These are phyloP conservation scores for Megamerina dolium DNA, from an alignment of 2,888 invertebrate species.

Conservation along the genomic window DNA sequence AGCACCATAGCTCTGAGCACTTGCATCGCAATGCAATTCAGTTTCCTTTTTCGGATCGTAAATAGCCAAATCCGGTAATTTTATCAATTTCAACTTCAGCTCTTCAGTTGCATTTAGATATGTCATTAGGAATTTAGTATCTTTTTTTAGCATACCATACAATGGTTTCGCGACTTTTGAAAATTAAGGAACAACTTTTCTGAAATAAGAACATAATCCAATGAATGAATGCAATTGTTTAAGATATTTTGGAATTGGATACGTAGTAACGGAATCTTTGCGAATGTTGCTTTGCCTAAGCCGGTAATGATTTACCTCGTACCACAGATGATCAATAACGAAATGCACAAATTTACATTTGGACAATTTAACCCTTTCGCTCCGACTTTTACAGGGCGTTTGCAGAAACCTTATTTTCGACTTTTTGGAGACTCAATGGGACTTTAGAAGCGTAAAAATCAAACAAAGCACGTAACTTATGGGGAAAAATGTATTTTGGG, in stretches of 20 bases:
- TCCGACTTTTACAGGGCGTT: too few species aligned
- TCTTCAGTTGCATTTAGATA: slow-evolving; percentile 5
- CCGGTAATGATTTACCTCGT: slow-evolving; percentile 8
- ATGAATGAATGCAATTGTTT: too few species aligned
- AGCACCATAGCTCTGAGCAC: slow-evolving; percentile 26
- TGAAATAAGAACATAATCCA: too few species aligned
- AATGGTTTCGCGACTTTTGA: background rate
- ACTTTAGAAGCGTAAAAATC: too few species aligned
- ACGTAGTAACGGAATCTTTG: slow-evolving; percentile 4
- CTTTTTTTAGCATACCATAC: slow-evolving; percentile 2
- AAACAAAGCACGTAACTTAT: too few species aligned
- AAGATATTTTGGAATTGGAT: slow-evolving; percentile 9
- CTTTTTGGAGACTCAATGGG: too few species aligned
- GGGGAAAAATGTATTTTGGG: too few species aligned
- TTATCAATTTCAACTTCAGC: slow-evolving; percentile 8
- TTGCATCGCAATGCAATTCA: too few species aligned
- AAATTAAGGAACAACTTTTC: background rate
- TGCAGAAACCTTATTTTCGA: too few species aligned
- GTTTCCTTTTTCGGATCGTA: slow-evolving; percentile 26
- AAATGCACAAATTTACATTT: slow-evolving; percentile 15
- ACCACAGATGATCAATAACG: slow-evolving; percentile 13
- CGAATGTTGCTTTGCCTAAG: slow-evolving; percentile 6
- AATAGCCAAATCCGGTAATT: slow-evolving; percentile 24
- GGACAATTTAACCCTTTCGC: too few species aligned
- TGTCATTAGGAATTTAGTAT: slow-evolving; percentile 5